Evolutionary conservation across 1,140 invertebrate genomes (phyloP), one percentile per base, ranked within the genome.

Genomic region (Drosophila tristis): DNA sequence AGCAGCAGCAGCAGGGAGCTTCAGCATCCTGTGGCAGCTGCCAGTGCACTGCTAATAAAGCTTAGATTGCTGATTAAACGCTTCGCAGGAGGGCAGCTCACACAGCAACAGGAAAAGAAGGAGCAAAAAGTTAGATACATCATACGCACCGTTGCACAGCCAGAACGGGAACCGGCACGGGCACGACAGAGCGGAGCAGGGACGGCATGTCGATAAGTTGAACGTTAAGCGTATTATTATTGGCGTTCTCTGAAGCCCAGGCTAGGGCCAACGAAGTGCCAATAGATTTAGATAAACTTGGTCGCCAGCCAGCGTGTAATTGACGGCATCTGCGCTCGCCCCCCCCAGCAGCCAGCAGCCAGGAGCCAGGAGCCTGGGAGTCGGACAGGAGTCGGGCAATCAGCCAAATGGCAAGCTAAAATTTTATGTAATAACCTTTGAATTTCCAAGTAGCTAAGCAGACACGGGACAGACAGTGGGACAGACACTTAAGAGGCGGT

Each of bases 391-490:
- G 87, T 73, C 72, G 80, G 75, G 73, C 84, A 89, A 89, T 89
- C 84, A 89, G 68, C 85, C 75, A 80, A 90, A 90, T 89, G 84
- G 85, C 79, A 80, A 63, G 80, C 84, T 89, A 78, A 89, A 89
- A 84, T 89, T 90, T 89, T 89, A 89, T 89, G 80, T 90, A 90
- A 89, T 89, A 89, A 78, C 84, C 85, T 90, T 89, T 90, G 84
- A 89, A 89, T 89, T 84, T 84, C 67, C 77, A 89, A 89, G 84
- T 87, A 79, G 75, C 73, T 74, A 50, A 67, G 56, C 65, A 62
- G 60, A 58, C 57, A 61, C 48, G 49, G 60, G 47, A 63, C 64
- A 70, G 67, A 58, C 53, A 58, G 62, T 49, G 42, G 39, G 50
- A 50, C n/a, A n/a, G 84, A 89, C 84, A 77, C 84, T 87, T 65